These are phyloP conservation scores for Leucopsar rothschildi DNA, from an alignment of 2,113 vertebrate species.

Conservation along the genomic window DNA sequence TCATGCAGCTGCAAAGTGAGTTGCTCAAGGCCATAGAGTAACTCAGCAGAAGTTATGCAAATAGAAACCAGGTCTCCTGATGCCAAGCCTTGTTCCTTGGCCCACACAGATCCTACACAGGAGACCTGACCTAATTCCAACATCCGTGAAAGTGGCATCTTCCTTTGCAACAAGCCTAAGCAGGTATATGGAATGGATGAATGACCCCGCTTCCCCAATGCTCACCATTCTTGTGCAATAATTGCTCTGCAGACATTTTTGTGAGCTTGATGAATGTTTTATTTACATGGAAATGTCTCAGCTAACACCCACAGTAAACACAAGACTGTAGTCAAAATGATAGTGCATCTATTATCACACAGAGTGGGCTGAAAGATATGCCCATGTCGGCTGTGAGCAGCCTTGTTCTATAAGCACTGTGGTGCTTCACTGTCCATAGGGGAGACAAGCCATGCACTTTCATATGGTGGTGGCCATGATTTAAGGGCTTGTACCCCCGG, in stretches of 20 bases:
- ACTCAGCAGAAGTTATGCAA: conserved; percentile 44
- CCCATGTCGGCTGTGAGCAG: not conserved
- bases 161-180: conserved; percentile 24
- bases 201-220: not conserved
- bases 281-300: conserved; percentile 59
- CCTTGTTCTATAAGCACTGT: not conserved
- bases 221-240: conserved; percentile 41
- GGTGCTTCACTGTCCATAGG: not conserved
- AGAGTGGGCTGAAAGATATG: conserved; percentile 42
- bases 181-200: not conserved
- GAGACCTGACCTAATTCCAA: conserved; percentile 46
- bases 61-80: conserved; percentile 38
- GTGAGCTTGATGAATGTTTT: conserved; percentile 48
- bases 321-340: conserved; percentile 47
- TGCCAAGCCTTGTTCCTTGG: conserved; percentile 42
- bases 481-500: not conserved
- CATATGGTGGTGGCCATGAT: not conserved
- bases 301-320: conserved; percentile 59
- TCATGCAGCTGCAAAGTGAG: conserved; percentile 16
- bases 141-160: not conserved
- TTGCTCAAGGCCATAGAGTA: conserved; percentile 50
- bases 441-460: not conserved
- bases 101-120: not conserved
- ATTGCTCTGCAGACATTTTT: conserved; percentile 34
- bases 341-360: conserved; percentile 50